Evolutionary conservation across 1,140 invertebrate species (phyloP).

Genomic region (Aporrectodea caliginosa): DNA sequence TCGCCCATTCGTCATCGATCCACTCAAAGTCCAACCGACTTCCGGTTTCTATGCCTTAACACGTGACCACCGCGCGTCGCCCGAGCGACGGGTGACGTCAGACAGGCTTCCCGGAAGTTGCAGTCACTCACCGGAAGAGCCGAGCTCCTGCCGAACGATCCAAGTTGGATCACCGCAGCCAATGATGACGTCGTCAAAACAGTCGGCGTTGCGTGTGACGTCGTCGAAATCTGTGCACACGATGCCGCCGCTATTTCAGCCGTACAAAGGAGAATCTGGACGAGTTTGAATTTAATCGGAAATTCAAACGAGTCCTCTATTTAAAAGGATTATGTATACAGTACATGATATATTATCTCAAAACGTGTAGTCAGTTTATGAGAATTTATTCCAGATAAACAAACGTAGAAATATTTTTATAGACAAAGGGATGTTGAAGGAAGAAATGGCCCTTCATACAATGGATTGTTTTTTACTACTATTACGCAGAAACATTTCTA

Average conservation of each 20-base stretch:
- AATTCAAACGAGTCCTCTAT: no score
- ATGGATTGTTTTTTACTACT: no score
- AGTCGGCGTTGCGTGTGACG: not conserved
- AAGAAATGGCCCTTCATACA: no score
- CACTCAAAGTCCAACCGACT: not conserved
- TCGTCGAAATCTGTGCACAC: not conserved
- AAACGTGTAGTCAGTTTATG: no score
- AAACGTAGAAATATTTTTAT: no score
- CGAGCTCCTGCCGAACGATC: not conserved
- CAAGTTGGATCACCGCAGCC: not conserved
- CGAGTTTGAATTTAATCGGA: no score
- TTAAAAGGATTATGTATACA: no score
- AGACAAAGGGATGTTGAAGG: no score
- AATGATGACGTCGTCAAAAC: not conserved
- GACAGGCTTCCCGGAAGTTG: not conserved
- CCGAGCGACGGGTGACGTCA: no score
- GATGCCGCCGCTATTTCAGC: conserved; percentile 30
- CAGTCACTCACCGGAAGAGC: not conserved
- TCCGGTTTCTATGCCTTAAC: not conserved
- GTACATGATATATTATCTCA: no score
- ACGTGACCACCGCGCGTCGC: not conserved
- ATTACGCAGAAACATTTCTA: no score
- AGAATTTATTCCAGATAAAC: no score
- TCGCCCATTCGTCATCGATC: not conserved
- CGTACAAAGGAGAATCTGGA: conserved; percentile 26